Conservation (phyloP, 2,113 vertebrate genomes). For the Elephas maximus region DNA sequence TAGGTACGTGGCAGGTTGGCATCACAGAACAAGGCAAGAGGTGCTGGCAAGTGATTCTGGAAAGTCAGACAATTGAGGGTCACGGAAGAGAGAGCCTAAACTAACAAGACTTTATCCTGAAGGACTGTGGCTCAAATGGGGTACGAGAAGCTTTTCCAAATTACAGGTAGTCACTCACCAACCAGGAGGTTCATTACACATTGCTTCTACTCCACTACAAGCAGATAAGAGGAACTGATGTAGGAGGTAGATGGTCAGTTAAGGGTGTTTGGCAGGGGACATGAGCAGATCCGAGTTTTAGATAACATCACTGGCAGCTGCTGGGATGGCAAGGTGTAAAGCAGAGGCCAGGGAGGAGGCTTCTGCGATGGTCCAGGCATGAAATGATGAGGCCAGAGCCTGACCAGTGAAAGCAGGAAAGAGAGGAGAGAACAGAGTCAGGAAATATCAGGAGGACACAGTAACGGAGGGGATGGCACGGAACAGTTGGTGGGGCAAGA, state of each 20-base stretch:
- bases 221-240: too few species aligned
- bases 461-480: neutral
- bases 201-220: neutral
- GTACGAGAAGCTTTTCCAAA: neutral
- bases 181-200: neutral
- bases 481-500: fast-evolving
- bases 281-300: neutral
- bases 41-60: neutral
- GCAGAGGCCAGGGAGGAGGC: neutral
- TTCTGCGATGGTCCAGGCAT: neutral
- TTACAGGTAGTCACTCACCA: neutral
- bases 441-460: neutral
- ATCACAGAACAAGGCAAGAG: neutral
- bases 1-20: neutral
- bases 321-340: neutral
- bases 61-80: neutral
- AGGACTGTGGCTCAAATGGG: neutral
- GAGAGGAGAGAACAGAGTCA: neutral
- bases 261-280: neutral
- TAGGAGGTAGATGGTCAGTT: neutral
- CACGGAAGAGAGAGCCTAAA: neutral
- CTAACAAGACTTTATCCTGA: neutral
- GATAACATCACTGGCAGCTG: neutral
- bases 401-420: neutral
- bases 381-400: neutral